A percentile compares a stretch with the other conserved stretches of the same genome.
Conservation (phyloP, 2,113 vertebrate species). For the Chunga burmeisteri region DNA sequence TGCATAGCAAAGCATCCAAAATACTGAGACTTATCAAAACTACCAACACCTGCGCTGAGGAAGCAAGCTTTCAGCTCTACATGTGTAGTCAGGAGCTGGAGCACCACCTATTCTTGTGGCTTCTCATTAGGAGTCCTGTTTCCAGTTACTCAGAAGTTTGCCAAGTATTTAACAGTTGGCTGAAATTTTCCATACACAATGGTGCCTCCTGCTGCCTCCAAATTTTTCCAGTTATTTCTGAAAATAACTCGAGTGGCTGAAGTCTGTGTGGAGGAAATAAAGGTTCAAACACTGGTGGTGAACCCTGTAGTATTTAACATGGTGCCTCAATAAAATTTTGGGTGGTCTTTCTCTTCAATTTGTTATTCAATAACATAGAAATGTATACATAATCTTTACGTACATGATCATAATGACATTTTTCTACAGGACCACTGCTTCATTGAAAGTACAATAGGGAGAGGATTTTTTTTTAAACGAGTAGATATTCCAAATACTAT, state of each 20-base stretch:
- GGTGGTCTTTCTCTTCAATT: neutral
- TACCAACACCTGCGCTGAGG: conserved; percentile 23
- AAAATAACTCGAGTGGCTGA: conserved; percentile 1
- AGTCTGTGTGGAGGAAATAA: conserved; percentile 12
- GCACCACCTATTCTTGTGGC: neutral
- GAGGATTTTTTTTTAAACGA: neutral
- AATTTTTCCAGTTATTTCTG: neutral
- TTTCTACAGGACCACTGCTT: conserved; percentile 36
- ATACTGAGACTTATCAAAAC: neutral
- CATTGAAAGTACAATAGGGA: neutral
- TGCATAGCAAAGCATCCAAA: neutral
- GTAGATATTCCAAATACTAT: neutral
- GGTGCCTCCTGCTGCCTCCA: conserved; percentile 21
- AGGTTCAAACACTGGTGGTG: neutral
- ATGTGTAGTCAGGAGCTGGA: neutral
- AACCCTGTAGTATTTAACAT: neutral
- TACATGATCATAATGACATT: neutral
- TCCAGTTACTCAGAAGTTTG: neutral
- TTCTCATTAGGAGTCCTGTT: conserved; percentile 30
- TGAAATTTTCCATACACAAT: neutral
- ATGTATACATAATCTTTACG: neutral
- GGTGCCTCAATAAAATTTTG: neutral
- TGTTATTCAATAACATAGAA: neutral
- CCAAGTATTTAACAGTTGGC: conserved; percentile 39
- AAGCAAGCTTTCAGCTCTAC: neutral